Conservation (phyloP, 1,140 invertebrate genomes). For the Lordiphosa collinella region DNA sequence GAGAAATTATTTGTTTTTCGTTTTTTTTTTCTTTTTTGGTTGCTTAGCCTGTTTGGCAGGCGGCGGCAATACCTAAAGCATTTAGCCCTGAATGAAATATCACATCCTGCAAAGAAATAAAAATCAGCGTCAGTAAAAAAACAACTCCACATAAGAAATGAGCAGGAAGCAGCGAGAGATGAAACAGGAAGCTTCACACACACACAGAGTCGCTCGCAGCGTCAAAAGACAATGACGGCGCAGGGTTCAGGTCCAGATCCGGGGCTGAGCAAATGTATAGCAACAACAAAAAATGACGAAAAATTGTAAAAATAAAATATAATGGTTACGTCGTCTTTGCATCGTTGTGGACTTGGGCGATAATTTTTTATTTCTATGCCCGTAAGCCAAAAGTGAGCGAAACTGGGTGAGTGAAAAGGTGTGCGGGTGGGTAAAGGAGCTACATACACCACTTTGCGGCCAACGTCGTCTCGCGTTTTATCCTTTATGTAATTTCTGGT, state of each 20-base stretch:
- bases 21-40: neutral
- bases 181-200: slow-evolving; percentile 52
- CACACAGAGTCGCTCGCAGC: slow-evolving; percentile 46
- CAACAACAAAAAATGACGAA: slow-evolving; percentile 52
- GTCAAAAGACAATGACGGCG: slow-evolving; percentile 65
- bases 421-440: neutral
- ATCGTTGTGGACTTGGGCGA: slow-evolving; percentile 53
- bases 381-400: slow-evolving; percentile 42
- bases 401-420: slow-evolving; percentile 19
- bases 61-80: slow-evolving; percentile 10
- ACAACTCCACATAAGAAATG: slow-evolving; percentile 45
- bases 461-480: slow-evolving; percentile 53
- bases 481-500: slow-evolving; percentile 75
- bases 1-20: slow-evolving; percentile 45
- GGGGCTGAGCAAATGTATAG: slow-evolving; percentile 32
- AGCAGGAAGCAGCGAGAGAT: slow-evolving; percentile 60
- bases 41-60: neutral
- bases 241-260: slow-evolving; percentile 19
- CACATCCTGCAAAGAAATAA: slow-evolving; percentile 72
- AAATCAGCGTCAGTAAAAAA: slow-evolving; percentile 70
- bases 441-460: slow-evolving; percentile 43
- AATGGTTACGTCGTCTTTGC: slow-evolving; percentile 50
- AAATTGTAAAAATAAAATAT: slow-evolving; percentile 70
- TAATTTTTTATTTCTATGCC: slow-evolving; percentile 73
- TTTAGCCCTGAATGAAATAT: slow-evolving; percentile 72